phyloP scores from a whole-genome alignment of 2,113 vertebrate genomes.

The Aspidoscelis tigris region DNA sequence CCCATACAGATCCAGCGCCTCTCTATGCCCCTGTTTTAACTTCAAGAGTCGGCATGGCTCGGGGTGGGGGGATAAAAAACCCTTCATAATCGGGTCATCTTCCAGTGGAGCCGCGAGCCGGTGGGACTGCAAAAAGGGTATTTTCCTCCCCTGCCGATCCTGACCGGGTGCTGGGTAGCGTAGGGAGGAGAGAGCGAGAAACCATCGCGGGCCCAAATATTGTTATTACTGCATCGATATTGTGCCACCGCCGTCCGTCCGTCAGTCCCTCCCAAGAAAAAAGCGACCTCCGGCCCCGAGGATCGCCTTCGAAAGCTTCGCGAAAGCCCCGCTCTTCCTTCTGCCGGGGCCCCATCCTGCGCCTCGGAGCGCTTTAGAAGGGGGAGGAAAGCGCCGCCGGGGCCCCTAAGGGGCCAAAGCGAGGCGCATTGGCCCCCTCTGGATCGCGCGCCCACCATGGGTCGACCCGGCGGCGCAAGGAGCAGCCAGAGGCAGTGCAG shows the following conservation, averaged over 20 bases:
- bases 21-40: background rate
- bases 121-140: too few species aligned
- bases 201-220: background rate
- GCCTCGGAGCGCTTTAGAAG: background rate
- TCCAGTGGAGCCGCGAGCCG: background rate
- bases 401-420: too few species aligned
- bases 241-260: background rate
- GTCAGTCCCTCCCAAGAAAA: too few species aligned
- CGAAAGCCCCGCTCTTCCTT: background rate
- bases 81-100: background rate
- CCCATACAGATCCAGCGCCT: too few species aligned
- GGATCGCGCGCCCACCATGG: too few species aligned
- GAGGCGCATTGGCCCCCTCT: too few species aligned
- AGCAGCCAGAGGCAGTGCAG: background rate
- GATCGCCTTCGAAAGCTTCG: background rate
- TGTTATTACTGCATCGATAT: too few species aligned
- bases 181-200: background rate
- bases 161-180: too few species aligned
- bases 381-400: too few species aligned
- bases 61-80: background rate
- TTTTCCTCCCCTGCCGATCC: too few species aligned
- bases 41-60: fast-evolving
- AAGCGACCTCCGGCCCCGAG: too few species aligned
- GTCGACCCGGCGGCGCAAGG: too few species aligned
- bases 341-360: background rate